A percentile compares a stretch with the other conserved stretches of the same genome.
Conservation (phyloP, 1,140 invertebrate genomes). For the Phenacoccus solenopsis region DNA sequence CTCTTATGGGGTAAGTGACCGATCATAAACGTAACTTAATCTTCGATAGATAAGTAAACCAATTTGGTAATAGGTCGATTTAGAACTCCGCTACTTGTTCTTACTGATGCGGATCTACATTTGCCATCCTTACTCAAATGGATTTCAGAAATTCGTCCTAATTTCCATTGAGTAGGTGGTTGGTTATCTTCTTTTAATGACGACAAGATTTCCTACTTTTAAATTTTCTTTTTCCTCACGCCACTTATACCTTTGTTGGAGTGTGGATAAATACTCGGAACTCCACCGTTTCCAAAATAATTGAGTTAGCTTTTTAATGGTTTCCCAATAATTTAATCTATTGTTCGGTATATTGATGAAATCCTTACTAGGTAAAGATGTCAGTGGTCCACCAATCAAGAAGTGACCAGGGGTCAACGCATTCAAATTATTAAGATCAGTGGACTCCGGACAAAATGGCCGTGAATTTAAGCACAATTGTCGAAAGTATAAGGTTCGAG, state of each 20-base stretch:
- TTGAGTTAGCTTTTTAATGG: neutral
- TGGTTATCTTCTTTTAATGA: neutral
- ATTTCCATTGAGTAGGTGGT: neutral
- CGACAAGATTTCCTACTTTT: neutral
- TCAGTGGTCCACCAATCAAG: neutral
- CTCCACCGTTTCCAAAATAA: neutral
- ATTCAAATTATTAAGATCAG: constrained; percentile 26
- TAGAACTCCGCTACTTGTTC: no score
- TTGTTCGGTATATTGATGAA: neutral
- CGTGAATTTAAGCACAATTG: constrained; percentile 31
- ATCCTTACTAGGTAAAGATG: neutral
- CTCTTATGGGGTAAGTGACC: no score
- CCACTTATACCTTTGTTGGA: neutral
- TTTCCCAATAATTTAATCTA: neutral
- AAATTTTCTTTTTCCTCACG: neutral
- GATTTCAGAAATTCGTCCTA: neutral
- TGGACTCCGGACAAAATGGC: constrained; percentile 23
- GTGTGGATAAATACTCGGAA: neutral
- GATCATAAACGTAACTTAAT: no score
- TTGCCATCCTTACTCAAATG: neutral
- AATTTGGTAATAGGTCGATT: no score
- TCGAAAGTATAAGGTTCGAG: constrained; percentile 26
- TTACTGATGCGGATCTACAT: neutral
- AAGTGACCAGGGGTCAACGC: neutral
- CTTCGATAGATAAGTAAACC: no score